Conservation (phyloP, 2,888 invertebrate genomes). For the Serripes groenlandicus region DNA sequence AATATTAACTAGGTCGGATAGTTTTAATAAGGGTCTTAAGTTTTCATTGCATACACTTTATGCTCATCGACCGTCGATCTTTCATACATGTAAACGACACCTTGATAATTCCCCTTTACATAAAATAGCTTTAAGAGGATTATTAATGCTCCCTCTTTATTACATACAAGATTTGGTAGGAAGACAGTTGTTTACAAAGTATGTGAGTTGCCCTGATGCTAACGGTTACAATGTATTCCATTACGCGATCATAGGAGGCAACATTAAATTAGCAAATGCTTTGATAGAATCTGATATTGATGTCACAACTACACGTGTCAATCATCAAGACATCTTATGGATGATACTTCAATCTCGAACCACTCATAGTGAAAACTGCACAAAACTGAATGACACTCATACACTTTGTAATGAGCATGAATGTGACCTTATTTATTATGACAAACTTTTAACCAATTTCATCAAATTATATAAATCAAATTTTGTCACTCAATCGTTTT, state of each 20-base stretch:
- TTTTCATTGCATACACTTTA: neutral
- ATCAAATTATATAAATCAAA: neutral
- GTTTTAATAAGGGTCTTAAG: neutral
- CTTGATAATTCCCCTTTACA: slow-evolving; percentile 1
- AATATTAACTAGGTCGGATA: neutral
- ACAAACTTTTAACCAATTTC: neutral
- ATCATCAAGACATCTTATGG: neutral
- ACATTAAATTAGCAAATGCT: neutral
- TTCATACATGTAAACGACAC: neutral
- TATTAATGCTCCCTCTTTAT: neutral
- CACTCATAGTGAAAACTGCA: neutral
- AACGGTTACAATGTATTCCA: slow-evolving; percentile 20
- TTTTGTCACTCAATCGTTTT: neutral
- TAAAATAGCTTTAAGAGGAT: neutral
- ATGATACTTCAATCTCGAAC: neutral
- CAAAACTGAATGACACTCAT: neutral
- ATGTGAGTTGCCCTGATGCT: slow-evolving; percentile 10
- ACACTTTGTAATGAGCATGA: neutral
- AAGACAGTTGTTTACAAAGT: neutral
- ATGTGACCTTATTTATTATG: neutral
- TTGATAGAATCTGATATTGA: neutral
- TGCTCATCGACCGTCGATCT: neutral
- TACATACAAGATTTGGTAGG: neutral
- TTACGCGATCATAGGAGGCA: slow-evolving; percentile 15
- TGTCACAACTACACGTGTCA: neutral